These are phyloP conservation scores for Drosophila oshimai DNA, from an alignment of 1,140 invertebrate genomes.

Conservation along the genomic window DNA sequence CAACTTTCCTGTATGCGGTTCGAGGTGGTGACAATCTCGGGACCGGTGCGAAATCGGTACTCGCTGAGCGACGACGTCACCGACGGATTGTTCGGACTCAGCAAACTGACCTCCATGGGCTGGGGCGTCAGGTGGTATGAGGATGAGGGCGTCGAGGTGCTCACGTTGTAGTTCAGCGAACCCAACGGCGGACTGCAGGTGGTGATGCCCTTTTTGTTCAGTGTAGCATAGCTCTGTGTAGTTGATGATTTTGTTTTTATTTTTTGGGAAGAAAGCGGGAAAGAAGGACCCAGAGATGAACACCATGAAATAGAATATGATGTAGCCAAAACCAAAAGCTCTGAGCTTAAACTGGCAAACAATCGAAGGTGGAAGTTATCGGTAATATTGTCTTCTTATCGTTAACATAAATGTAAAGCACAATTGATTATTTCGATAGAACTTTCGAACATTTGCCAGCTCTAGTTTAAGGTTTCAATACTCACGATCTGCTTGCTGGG, in stretches of 20 bases:
- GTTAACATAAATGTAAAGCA: neutral
- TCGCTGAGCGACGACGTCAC: slow-evolving; percentile 86
- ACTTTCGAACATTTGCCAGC: neutral
- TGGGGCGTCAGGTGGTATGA: slow-evolving; percentile 80
- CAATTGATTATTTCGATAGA: neutral
- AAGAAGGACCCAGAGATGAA: neutral
- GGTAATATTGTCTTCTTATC: neutral
- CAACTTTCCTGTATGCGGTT: slow-evolving; percentile 93
- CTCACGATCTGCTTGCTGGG: slow-evolving; percentile 83
- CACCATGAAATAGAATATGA: slow-evolving; percentile 27
- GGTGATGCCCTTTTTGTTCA: slow-evolving; percentile 81
- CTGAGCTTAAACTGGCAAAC: neutral
- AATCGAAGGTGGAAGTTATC: neutral
- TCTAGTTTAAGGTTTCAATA: slow-evolving; percentile 4
- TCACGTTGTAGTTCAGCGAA: slow-evolving; percentile 62
- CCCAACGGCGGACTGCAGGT: slow-evolving; percentile 79
- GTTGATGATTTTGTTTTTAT: neutral
- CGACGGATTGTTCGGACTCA: slow-evolving; percentile 82
- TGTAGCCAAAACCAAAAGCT: neutral
- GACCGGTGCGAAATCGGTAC: slow-evolving; percentile 87
- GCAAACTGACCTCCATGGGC: slow-evolving; percentile 81
- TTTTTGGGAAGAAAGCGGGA: slow-evolving; percentile 3
- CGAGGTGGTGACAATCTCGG: slow-evolving; percentile 91
- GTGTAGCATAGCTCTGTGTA: slow-evolving; percentile 80
- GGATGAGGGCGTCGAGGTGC: slow-evolving; percentile 74